phyloP scores from a whole-genome alignment of 2,797 vertebrate species.

The Arremon brunneinucha region DNA sequence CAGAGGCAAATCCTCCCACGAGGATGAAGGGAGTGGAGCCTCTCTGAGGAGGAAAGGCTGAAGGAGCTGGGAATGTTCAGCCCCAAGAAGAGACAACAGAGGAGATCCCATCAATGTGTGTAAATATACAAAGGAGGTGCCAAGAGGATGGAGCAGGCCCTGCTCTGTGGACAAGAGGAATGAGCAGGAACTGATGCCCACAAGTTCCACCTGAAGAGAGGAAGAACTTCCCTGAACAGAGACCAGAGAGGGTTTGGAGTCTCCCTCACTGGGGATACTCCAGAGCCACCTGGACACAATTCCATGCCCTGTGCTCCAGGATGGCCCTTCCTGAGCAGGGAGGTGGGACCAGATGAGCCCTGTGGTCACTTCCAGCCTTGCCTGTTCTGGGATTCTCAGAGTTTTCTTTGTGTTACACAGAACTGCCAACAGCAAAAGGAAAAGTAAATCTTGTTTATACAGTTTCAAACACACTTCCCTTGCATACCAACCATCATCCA shows the following conservation, averaged over 20 bases:
- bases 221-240: background rate
- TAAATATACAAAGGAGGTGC: background rate
- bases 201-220: background rate
- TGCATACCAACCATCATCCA: background rate
- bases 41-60: background rate
- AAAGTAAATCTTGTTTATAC: background rate
- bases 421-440: background rate
- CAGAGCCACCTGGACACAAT: background rate
- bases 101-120: background rate
- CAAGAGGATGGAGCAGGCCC: background rate
- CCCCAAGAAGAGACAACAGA: accelerated
- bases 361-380: accelerated
- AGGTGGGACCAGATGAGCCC: background rate
- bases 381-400: background rate
- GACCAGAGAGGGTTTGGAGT: background rate
- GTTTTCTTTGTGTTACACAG: background rate
- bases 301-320: background rate
- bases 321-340: background rate
- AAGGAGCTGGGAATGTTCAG: background rate
- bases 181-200: accelerated
- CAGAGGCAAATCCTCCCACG: background rate
- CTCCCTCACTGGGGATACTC: background rate
- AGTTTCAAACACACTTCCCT: background rate
- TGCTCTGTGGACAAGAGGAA: background rate
- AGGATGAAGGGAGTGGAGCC: background rate